Percentiles rank a stretch among this genome's conserved stretches.
Conservation (phyloP, 1,140 invertebrate genomes). For the Nasonia longicornis region DNA sequence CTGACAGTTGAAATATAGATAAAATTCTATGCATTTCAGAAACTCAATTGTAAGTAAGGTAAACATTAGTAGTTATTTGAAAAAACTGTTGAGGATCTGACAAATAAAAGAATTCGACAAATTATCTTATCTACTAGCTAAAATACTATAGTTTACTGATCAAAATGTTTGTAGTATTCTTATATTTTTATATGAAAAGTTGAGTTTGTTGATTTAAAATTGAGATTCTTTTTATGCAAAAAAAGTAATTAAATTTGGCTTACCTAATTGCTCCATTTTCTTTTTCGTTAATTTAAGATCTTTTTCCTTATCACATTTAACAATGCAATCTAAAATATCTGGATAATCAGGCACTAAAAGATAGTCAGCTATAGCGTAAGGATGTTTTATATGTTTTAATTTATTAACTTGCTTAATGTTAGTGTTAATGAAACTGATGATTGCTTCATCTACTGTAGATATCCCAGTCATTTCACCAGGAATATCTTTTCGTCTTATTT, state of each 20-base stretch:
- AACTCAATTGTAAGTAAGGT: neutral
- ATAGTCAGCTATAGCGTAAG: conserved; percentile 44
- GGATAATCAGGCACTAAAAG: conserved; percentile 71
- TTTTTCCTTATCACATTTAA: conserved; percentile 61
- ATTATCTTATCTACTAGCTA: neutral
- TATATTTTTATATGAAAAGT: neutral
- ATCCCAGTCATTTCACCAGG: conserved; percentile 56
- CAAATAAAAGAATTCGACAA: no score
- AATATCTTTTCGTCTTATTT: conserved; percentile 38
- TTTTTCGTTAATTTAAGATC: conserved; percentile 62
- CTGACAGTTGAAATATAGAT: neutral
- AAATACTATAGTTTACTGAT: neutral
- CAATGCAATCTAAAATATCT: conserved; percentile 70
- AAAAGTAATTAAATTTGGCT: conserved; percentile 46
- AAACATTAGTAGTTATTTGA: neutral
- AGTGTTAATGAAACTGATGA: conserved; percentile 68
- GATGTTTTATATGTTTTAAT: conserved; percentile 37
- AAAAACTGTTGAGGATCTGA: neutral
- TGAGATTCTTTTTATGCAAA: neutral
- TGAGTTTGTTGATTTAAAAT: neutral
- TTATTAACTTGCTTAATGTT: conserved; percentile 48
- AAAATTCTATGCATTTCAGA: neutral
- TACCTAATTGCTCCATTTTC: conserved; percentile 66
- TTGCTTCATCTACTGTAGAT: conserved; percentile 69
- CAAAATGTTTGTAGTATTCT: neutral